Evolutionary conservation across 37 sponge, comb jelly and placozoan species (phyloP), one percentile per base, ranked within the genome.

Genomic region (Ephydatia muelleri): DNA sequence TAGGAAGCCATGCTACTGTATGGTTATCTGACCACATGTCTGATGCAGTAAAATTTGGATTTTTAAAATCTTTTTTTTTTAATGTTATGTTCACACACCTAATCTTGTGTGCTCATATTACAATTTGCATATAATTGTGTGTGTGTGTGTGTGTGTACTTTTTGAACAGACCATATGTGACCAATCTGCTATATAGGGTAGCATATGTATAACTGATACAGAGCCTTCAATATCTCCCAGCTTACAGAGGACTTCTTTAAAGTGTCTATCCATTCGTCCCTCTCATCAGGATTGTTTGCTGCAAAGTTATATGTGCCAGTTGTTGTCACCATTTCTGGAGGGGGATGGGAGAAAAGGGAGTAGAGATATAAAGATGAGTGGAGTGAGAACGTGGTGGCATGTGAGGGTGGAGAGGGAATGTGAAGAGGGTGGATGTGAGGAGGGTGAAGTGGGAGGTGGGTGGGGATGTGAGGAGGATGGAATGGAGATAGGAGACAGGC

Each of bases 231-330:
- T 43, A 11, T 43, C 4, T 43, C 47, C 8, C 8, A 31, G 22
- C 88, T 80, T 30, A 92, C 92, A 29, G 92, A 87, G 33, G 88
- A 71, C 73, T 92, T 81, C 64, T 67, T 89, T 5, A 93, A 77
- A 30, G 82, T 70, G 28, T 93, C 93, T 27, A 89, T 76, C 93
- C 93, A 93, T 30, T 89, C 90, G 49, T 93, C 93, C 72, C 87
- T 83, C 69, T 93, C 94, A 70, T 92, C 85, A 22, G 32, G 38
- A 25, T 77, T 80, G 67, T 92, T 85, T 28, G 84, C 88, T 49
- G 88, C 80, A 28, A 92, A 43, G 73, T 77, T 57, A 33, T 87
- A 57, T 0, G 48, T 28, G 5, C 75, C 85, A 76, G 76, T 83
- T 16, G 92, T 83, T 0, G 88, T 86, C 30, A 48, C 91, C 31